Evolutionary conservation across 2,888 invertebrate genomes (phyloP).

Genomic region (Sarcophaga subvicina): DNA sequence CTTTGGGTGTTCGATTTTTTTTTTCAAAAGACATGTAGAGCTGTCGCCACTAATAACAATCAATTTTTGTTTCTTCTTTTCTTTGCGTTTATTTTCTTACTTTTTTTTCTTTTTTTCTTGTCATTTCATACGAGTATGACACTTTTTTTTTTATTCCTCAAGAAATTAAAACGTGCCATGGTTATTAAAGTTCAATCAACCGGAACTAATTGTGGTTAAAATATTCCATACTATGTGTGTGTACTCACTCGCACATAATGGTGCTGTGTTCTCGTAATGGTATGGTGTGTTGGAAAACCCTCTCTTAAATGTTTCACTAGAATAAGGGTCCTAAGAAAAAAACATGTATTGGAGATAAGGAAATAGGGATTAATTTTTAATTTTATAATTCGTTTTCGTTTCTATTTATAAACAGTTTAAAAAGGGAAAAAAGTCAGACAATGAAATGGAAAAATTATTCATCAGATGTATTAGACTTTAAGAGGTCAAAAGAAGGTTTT

Average conservation of each 20-base stretch:
- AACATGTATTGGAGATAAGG: background rate
- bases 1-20: constrained; percentile 55
- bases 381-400: background rate
- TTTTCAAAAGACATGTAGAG: constrained; percentile 48
- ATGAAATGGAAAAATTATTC: background rate
- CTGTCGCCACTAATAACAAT: constrained; percentile 66
- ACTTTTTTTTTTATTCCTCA: constrained; percentile 51
- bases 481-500: background rate
- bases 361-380: background rate
- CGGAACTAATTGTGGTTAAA: constrained; percentile 64
- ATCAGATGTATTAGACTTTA: background rate
- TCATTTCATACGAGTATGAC: constrained; percentile 30
- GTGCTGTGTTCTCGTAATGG: too few species aligned
- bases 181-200: constrained; percentile 66
- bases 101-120: background rate
- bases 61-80: constrained; percentile 22
- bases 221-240: background rate
- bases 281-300: too few species aligned
- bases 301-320: background rate
- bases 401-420: background rate
- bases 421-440: background rate
- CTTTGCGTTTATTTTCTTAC: background rate
- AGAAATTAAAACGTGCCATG: constrained; percentile 53
- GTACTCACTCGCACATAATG: too few species aligned
- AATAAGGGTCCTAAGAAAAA: background rate